Conservation (phyloP, 2,113 vertebrate species). For the Melanocharis versteri region DNA sequence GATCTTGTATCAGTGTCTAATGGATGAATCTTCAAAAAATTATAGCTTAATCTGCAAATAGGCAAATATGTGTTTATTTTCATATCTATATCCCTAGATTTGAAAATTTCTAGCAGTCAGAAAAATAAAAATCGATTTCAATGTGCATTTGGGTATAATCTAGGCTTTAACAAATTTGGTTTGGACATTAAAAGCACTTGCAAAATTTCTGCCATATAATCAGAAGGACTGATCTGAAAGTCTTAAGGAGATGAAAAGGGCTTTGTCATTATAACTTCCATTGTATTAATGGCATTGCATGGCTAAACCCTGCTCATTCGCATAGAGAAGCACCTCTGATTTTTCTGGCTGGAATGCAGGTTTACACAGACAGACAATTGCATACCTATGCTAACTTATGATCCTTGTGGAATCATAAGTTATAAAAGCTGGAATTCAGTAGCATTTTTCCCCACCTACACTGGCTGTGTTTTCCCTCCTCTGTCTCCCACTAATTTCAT, state of each 20-base stretch:
- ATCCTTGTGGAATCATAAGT: not conserved
- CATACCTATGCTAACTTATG: not conserved
- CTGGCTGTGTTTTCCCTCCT: not conserved
- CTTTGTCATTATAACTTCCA: not conserved
- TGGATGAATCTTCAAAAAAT: not conserved
- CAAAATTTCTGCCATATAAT: slow-evolving; percentile 6
- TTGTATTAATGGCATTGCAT: not conserved
- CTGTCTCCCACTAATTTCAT: not conserved
- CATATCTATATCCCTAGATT: not conserved
- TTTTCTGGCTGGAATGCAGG: not conserved
- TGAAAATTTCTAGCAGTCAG: not conserved
- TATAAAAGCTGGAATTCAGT: not conserved
- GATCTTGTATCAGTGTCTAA: not conserved
- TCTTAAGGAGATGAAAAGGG: slow-evolving; percentile 9
- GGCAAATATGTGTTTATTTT: not conserved
- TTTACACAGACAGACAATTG: not conserved
- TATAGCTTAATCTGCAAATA: not conserved
- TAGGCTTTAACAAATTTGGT: not conserved
- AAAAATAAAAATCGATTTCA: not conserved
- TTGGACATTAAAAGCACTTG: not conserved
- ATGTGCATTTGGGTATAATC: not conserved
- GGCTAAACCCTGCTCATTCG: not conserved
- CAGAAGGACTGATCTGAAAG: not conserved
- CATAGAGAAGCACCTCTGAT: not conserved
- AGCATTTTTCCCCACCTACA: not conserved